phyloP scores from a whole-genome alignment of 1,140 invertebrate genomes.

The Augochlora pura region DNA sequence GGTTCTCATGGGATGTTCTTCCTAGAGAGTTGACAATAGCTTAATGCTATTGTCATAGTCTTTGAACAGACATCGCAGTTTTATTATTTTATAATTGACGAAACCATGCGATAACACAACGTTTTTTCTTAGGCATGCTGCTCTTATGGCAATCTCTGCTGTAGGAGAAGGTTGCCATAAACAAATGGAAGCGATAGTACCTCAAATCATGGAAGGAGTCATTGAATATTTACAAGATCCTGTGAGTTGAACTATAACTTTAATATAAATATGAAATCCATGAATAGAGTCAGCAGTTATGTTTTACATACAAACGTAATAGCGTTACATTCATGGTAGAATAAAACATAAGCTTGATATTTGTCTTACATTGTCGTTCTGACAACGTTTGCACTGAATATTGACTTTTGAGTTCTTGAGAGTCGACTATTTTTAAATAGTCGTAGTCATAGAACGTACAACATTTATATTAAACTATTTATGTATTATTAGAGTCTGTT shows the following conservation, averaged over 20 bases:
- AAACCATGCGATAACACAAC: conserved; percentile 1
- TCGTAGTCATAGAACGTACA: conserved; percentile 73
- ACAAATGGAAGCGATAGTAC: conserved; percentile 97
- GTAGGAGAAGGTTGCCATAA: conserved; percentile 99
- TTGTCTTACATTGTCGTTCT: conserved; percentile 66
- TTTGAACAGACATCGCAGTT: conserved; percentile 61
- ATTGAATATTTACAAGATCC: conserved; percentile 93
- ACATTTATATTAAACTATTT: conserved; percentile 14
- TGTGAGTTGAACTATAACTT: conserved; percentile 78
- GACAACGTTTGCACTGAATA: conserved; percentile 57
- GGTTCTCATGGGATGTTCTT: conserved; percentile 62
- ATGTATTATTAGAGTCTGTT: not conserved
- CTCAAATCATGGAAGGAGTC: conserved; percentile 94
- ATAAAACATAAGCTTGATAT: conserved; percentile 55
- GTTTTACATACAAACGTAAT: conserved; percentile 55
- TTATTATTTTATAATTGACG: not conserved
- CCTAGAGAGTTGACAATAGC: conserved; percentile 62
- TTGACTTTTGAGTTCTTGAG: conserved; percentile 67
- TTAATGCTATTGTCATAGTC: conserved; percentile 51
- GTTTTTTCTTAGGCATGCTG: conserved; percentile 88
- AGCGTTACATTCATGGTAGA: conserved; percentile 73
- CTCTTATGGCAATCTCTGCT: conserved; percentile 98
- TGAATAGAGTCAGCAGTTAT: conserved; percentile 68
- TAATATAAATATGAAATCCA: conserved; percentile 51
- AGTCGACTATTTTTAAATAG: conserved; percentile 64